Conservation (phyloP, 37 sponge, comb jelly and placozoan species). For the Petrosia ficiformis region DNA sequence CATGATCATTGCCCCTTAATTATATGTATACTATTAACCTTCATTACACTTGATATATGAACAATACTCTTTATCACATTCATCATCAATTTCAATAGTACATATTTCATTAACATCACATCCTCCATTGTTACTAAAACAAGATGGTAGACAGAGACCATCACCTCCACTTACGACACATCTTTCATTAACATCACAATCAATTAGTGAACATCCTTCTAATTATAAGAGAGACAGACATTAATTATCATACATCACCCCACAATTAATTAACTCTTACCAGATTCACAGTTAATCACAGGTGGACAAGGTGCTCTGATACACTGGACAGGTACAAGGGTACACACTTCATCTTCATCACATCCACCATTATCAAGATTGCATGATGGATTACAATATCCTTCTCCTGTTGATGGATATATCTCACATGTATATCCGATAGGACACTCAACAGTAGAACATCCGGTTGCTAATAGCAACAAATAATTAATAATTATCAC, state of each 20-base stretch:
- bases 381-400: constrained; percentile 29
- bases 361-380: constrained; percentile 27
- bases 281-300: background rate
- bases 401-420: constrained; percentile 14
- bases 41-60: too few relatives aligned
- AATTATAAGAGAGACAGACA: background rate
- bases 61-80: background rate
- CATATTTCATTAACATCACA: background rate
- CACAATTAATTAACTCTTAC: background rate
- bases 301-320: constrained; percentile 28
- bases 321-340: constrained; percentile 7
- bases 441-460: background rate
- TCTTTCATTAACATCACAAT: background rate
- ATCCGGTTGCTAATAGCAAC: too few relatives aligned
- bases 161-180: background rate
- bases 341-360: background rate
- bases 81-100: background rate
- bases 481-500: too few relatives aligned
- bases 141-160: background rate
- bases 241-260: background rate
- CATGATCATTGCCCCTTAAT: background rate
- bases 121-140: background rate
- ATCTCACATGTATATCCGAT: constrained; percentile 12
- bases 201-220: too few relatives aligned
- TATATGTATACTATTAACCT: background rate